Percentiles rank a stretch among this genome's conserved stretches.
Conservation (phyloP, 2,797 vertebrate species). For the Cryptoblepharus egeriae region DNA sequence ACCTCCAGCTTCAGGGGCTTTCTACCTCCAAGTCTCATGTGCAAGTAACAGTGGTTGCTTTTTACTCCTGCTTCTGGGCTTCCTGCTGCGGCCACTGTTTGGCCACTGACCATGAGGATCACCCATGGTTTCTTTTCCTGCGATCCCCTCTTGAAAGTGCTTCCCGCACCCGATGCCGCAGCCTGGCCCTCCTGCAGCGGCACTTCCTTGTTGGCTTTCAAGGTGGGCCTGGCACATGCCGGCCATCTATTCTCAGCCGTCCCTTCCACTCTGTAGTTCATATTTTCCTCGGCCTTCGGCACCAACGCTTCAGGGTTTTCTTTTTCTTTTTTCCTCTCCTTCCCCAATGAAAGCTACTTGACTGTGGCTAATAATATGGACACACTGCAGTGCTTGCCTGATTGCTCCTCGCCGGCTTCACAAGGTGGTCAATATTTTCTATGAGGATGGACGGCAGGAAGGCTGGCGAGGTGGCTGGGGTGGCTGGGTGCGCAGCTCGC, state of each 20-base stretch:
- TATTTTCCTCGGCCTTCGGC: not conserved
- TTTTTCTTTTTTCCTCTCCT: not conserved
- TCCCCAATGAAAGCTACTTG: not conserved
- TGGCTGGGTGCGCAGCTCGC: not conserved
- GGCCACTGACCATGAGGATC: no score
- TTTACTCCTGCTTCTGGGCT: no score
- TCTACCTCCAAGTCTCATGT: no score
- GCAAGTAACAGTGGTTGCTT: no score
- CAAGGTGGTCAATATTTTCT: not conserved
- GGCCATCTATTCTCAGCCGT: not conserved
- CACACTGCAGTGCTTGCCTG: not conserved
- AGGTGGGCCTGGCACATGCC: not conserved
- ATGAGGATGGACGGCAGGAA: not conserved
- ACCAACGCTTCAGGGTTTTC: not conserved
- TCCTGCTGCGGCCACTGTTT: no score
- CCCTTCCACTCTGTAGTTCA: not conserved
- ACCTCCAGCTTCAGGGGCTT: no score
- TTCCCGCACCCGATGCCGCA: not conserved
- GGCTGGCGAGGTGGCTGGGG: not conserved
- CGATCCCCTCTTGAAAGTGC: no score
- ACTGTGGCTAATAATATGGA: not conserved
- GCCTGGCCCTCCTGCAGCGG: not conserved
- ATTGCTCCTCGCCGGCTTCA: not conserved
- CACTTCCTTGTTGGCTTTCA: not conserved
- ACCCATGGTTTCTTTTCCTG: no score